These are phyloP conservation scores for Pomacea maculata DNA, from an alignment of 1,140 invertebrate species.

Conservation along the genomic window DNA sequence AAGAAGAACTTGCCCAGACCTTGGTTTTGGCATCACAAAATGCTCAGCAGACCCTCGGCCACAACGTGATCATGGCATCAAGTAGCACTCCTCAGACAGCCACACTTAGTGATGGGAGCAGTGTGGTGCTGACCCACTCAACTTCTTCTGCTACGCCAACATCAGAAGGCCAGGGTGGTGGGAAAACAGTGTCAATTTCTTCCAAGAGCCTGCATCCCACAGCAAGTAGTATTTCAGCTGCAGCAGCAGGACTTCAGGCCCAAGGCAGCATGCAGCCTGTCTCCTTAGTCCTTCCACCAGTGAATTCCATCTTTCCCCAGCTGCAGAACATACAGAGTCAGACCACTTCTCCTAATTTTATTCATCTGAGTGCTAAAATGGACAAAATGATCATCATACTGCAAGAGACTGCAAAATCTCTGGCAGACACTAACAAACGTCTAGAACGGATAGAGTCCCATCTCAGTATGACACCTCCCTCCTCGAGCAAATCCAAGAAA, in stretches of 20 bases:
- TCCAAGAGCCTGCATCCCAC: constrained; percentile 5
- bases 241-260: constrained; percentile 18
- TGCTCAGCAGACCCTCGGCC: constrained; percentile 26
- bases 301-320: constrained; percentile 27
- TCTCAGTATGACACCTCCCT: constrained; percentile 7
- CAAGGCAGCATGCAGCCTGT: constrained; percentile 26
- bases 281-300: constrained; percentile 30
- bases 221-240: constrained; percentile 6
- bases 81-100: constrained; percentile 10
- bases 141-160: constrained; percentile 19
- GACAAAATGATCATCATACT: constrained; percentile 31
- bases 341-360: constrained; percentile 19
- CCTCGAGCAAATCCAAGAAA: constrained; percentile 19
- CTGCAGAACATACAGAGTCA: constrained; percentile 18
- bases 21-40: constrained; percentile 34
- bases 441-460: constrained; percentile 31
- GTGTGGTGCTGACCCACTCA: constrained; percentile 23
- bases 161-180: constrained; percentile 21
- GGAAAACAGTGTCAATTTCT: constrained; percentile 11
- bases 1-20: constrained; percentile 32
- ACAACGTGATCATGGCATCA: constrained; percentile 22
- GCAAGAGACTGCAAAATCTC: constrained; percentile 22
- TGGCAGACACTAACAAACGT: constrained; percentile 28
- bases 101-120: constrained; percentile 22
- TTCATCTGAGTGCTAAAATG: constrained; percentile 25